phyloP scores from a whole-genome alignment of 2,888 invertebrate species.

The Noctuana brunneofusca region DNA sequence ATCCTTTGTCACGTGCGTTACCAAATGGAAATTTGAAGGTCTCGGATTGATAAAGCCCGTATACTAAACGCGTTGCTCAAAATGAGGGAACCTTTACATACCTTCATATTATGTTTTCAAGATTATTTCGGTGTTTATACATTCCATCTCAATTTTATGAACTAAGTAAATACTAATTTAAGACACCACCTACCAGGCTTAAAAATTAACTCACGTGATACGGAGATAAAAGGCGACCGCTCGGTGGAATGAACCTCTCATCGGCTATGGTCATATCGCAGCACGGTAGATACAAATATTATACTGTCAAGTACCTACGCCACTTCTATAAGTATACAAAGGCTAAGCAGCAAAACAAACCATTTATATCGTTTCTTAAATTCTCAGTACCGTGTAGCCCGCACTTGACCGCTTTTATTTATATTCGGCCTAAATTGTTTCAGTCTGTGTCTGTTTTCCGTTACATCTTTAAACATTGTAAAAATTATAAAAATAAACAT shows the following conservation, averaged over 20 bases:
- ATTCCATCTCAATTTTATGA: neutral
- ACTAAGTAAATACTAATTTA: neutral
- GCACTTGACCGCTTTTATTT: slow-evolving; percentile 29
- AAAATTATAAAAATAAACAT: slow-evolving; percentile 23
- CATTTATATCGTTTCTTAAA: slow-evolving; percentile 14
- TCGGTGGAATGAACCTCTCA: neutral
- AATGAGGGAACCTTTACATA: neutral
- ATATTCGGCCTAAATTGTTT: slow-evolving; percentile 25
- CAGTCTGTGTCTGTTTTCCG: slow-evolving; percentile 18
- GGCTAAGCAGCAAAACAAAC: slow-evolving; percentile 9
- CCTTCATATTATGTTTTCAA: neutral
- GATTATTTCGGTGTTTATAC: neutral
- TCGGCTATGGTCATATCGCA: neutral
- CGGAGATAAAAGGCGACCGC: neutral
- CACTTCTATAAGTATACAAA: slow-evolving; percentile 11
- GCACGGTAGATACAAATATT: neutral
- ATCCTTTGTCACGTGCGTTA: neutral
- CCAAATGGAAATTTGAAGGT: slow-evolving; percentile 25
- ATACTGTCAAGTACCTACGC: neutral
- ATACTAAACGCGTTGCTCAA: neutral
- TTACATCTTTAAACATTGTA: slow-evolving; percentile 12
- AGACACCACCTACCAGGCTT: neutral
- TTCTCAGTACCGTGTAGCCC: slow-evolving; percentile 14
- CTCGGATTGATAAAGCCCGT: slow-evolving; percentile 26
- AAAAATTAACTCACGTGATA: neutral